Percentiles rank a stretch among this genome's conserved stretches.
Evolutionary conservation across 2,888 invertebrate species (phyloP).

Genomic region (Limenitis camilla): DNA sequence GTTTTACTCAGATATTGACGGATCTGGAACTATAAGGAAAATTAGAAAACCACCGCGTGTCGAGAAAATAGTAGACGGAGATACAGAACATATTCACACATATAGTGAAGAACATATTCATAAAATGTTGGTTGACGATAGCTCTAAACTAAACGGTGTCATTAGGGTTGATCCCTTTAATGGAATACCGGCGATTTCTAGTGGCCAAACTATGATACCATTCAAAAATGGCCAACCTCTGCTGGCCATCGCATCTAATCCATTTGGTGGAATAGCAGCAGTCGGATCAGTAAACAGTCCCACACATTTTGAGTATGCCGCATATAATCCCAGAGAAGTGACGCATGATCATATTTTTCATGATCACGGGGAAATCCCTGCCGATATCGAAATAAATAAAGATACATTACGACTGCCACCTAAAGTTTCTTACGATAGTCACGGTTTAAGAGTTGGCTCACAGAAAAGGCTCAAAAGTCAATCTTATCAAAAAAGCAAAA

Average conservation of each 20-base stretch:
- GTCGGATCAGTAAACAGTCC: slow-evolving; percentile 53
- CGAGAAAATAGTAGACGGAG: slow-evolving; percentile 69
- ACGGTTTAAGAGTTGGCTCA: slow-evolving; percentile 44
- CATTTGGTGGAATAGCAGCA: slow-evolving; percentile 40
- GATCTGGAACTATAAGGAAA: slow-evolving; percentile 60
- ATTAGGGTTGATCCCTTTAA: slow-evolving; percentile 41
- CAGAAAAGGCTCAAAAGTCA: slow-evolving; percentile 42
- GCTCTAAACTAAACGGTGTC: slow-evolving; percentile 37
- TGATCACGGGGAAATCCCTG: slow-evolving; percentile 65
- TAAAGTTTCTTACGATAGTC: slow-evolving; percentile 54
- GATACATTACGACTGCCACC: slow-evolving; percentile 48
- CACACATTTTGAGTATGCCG: slow-evolving; percentile 55
- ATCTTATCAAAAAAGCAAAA: slow-evolving; percentile 41
- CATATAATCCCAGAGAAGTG: slow-evolving; percentile 65
- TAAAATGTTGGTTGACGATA: slow-evolving; percentile 56
- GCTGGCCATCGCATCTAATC: slow-evolving; percentile 43
- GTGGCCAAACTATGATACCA: slow-evolving; percentile 43
- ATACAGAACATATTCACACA: slow-evolving; percentile 70
- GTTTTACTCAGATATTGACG: slow-evolving; percentile 66
- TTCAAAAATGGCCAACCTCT: slow-evolving; percentile 44
- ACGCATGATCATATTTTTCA: slow-evolving; percentile 69
- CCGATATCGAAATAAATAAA: slow-evolving; percentile 49
- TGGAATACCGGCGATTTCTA: slow-evolving; percentile 40
- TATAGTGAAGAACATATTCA: slow-evolving; percentile 70
- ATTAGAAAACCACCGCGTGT: slow-evolving; percentile 64